Evolutionary conservation across 2,797 vertebrate species (phyloP).

Genomic region (Ptychadena robeensis): DNA sequence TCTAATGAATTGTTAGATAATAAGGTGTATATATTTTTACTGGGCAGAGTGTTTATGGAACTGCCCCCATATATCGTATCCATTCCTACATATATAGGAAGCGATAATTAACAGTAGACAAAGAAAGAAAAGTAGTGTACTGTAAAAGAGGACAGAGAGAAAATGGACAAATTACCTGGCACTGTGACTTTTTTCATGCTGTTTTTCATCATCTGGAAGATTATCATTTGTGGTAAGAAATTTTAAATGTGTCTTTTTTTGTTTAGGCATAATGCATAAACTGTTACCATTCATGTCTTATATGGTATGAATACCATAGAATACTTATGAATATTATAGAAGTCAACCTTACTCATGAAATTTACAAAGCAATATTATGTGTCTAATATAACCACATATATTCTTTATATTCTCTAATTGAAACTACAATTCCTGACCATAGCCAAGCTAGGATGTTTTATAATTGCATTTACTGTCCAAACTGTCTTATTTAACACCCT

Average conservation of each 20-base stretch:
- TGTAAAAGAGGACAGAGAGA: not conserved
- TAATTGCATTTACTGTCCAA: too few relatives aligned
- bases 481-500: too few relatives aligned
- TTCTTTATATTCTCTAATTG: too few relatives aligned
- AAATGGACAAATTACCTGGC: not conserved
- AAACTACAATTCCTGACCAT: too few relatives aligned
- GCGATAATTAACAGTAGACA: not conserved
- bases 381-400: too few relatives aligned
- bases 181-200: not conserved
- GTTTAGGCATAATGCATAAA: not conserved
- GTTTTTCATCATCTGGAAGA: not conserved
- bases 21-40: not conserved
- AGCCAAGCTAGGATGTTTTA: too few relatives aligned
- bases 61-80: not conserved
- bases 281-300: not conserved
- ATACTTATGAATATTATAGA: too few relatives aligned
- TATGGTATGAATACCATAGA: too few relatives aligned
- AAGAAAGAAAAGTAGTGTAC: not conserved
- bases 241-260: not conserved
- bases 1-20: constrained; percentile 36
- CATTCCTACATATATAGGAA: not conserved
- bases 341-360: too few relatives aligned
- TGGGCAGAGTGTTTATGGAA: not conserved
- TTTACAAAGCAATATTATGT: too few relatives aligned
- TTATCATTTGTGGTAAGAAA: constrained; percentile 40